Base-by-base conservation (phyloP, 2,797 vertebrate species). In the Amphiprion clarkii region DNA sequence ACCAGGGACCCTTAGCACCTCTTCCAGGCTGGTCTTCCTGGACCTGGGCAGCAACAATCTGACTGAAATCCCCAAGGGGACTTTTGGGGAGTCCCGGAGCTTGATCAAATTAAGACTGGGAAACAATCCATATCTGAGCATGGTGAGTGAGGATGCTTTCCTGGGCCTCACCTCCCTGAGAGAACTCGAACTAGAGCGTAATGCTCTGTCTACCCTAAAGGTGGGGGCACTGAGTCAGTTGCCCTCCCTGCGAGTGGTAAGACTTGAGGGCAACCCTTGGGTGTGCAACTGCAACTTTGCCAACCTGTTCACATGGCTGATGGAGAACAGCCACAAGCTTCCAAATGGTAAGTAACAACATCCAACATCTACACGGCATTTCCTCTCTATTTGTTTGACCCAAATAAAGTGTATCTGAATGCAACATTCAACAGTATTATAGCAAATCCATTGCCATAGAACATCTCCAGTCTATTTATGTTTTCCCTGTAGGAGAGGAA, bases 201-300 rank as follows among this genome's bases (percentile, higher is more conserved):
- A 99, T 86, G 95, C 96, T n/a, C 93, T 99, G 39, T 96, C 96
- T 39, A 94, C 95, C 87, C 95, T 99, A 25, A 95, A 94, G 61
- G 97, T 98, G 92, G 95, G 95, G 70, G 93, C 96, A 36, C 93
- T 99, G 71, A 96, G 94, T 75, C 95, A 96, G 27, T 92, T 99
- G 80, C 97, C 97, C 71, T 97, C 97, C 39, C 94, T 99, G 71
- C 94, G 98, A 83, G 88, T 95, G n/a, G 90, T 99, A 68, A 95
- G 96, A 82, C 88, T 99, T 23, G 98, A 99, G 87, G 98, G 97
- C 76, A 99, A 99, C 93, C 98, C 98, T 0, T 99, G 98, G 98
- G 93, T 97, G 36, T 99, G 98, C 73, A 97, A 99, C 92, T 99
- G 98, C 86, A 96, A 97, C 88, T 99, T 99, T 90, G 96, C 98